Conservation (phyloP, 2,797 vertebrate species). For the Gallinago solitaria region DNA sequence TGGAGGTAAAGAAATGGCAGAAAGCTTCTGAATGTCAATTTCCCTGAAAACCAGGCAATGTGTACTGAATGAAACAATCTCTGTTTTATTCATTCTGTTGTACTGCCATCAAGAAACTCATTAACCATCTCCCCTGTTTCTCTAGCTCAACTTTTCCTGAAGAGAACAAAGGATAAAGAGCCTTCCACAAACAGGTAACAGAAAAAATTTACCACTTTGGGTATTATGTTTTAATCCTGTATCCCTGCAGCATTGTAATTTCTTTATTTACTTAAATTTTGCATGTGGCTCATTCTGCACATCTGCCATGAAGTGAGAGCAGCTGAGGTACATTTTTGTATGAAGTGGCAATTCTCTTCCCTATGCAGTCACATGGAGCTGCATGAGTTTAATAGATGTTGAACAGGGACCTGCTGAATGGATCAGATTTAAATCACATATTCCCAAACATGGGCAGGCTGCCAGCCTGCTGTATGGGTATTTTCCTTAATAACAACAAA, state of each 20-base stretch:
- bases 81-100: not conserved
- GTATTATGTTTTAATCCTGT: not conserved
- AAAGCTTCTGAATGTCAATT: not conserved
- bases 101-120: not conserved
- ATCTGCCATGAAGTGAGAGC: not conserved
- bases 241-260: not conserved
- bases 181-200: not conserved
- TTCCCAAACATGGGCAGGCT: not conserved
- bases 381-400: not conserved
- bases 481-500: not conserved
- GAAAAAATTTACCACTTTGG: not conserved
- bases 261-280: constrained; percentile 24
- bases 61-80: not conserved
- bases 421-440: not conserved
- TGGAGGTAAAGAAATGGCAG: not conserved
- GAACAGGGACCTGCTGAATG: not conserved
- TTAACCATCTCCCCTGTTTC: not conserved
- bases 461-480: not conserved
- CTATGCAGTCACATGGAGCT: not conserved
- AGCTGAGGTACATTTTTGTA: not conserved
- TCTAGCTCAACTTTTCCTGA: not conserved
- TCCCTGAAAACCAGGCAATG: not conserved
- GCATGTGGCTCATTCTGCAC: not conserved
- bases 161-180: not conserved
- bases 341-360: not conserved